These are phyloP conservation scores for Forbesichthys papilliferus DNA, from an alignment of 2,113 vertebrate genomes.

Conservation along the genomic window DNA sequence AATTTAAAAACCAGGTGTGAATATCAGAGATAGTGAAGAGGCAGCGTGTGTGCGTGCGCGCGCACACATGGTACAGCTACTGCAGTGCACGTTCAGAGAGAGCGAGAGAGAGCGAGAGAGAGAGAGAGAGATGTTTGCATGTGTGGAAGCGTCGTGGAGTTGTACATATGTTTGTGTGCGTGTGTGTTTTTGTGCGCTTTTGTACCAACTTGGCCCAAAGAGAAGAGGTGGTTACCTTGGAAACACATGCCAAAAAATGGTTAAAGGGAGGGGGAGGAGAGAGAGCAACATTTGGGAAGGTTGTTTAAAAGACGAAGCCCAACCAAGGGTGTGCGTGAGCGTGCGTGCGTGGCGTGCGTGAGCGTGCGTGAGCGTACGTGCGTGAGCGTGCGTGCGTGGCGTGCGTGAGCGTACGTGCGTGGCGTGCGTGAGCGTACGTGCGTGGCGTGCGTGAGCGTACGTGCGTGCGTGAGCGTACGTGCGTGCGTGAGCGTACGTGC, in stretches of 20 bases:
- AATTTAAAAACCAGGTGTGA: not conserved
- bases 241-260: conserved; percentile 60
- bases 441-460: not conserved
- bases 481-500: not conserved
- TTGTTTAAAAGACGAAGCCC: conserved; percentile 45
- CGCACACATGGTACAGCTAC: too few relatives aligned
- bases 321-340: too few relatives aligned
- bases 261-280: conserved; percentile 5
- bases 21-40: not conserved
- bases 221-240: conserved; percentile 70
- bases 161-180: conserved; percentile 10
- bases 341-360: not conserved
- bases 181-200: conserved; percentile 7
- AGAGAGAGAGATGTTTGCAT: not conserved
- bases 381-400: too few relatives aligned
- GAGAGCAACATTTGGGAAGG: conserved; percentile 44
- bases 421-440: too few relatives aligned
- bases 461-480: not conserved
- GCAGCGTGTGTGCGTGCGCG: not conserved
- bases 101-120: too few relatives aligned
- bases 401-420: not conserved
- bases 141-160: not conserved
- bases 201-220: conserved; percentile 47
- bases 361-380: not conserved
- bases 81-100: too few relatives aligned